Conservation (phyloP, 2,888 invertebrate genomes). For the Tenthredo livida region DNA sequence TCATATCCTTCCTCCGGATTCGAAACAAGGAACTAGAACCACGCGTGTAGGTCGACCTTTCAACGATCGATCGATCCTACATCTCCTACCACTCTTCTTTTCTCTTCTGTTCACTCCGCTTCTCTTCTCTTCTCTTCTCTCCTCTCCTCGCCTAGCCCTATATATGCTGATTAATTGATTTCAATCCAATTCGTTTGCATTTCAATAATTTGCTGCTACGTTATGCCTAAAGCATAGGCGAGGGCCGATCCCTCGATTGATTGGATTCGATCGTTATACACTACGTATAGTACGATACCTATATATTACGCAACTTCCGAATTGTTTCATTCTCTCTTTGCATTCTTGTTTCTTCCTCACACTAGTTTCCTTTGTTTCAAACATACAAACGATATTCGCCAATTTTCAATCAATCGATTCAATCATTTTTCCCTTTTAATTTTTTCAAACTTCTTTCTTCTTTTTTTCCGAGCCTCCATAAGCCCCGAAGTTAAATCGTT, state of each 20-base stretch:
- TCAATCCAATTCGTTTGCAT: conserved; percentile 27
- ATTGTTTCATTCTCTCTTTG: neutral
- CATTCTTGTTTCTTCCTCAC: neutral
- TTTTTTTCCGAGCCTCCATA: no score
- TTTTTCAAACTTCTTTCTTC: no score
- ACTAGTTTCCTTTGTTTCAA: no score
- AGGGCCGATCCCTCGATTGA: conserved; percentile 19
- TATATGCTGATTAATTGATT: conserved; percentile 40
- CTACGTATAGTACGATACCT: neutral
- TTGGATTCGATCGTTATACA: conserved; percentile 25
- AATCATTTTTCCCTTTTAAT: no score
- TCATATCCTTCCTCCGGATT: conserved; percentile 54
- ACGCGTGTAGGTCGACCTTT: conserved; percentile 39
- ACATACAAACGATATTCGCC: no score
- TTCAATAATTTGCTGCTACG: conserved; percentile 29
- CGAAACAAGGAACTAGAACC: neutral
- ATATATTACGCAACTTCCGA: conserved; percentile 19
- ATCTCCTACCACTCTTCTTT: neutral
- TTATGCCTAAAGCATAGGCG: conserved; percentile 9
- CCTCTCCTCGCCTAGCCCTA: conserved; percentile 5
- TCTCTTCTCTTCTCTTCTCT: neutral
- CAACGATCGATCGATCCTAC: conserved; percentile 33
- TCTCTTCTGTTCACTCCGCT: neutral
- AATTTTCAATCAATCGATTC: no score
- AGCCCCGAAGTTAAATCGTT: no score